These are phyloP conservation scores for Crossocerus cetratus DNA, from an alignment of 2,888 invertebrate genomes.

Conservation along the genomic window DNA sequence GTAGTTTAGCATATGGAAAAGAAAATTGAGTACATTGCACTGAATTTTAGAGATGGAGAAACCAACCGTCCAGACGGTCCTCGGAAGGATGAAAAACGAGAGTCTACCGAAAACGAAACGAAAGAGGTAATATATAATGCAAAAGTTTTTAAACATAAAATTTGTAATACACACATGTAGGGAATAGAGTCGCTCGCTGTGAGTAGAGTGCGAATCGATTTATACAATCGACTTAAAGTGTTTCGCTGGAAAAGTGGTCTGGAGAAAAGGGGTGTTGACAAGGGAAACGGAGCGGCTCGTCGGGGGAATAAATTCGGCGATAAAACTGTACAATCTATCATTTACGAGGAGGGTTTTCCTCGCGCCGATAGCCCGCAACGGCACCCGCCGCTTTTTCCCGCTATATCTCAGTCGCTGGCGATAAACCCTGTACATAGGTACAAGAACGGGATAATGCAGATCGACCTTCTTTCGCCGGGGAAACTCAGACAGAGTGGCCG, in stretches of 20 bases:
- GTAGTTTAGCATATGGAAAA: constrained; percentile 23
- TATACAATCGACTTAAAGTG: no score
- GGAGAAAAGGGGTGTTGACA: no score
- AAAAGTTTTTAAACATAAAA: no score
- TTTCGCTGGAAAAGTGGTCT: no score
- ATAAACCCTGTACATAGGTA: constrained; percentile 8
- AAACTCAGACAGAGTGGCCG: background rate
- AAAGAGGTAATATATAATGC: no score
- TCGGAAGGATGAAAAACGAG: no score
- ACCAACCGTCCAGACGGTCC: no score
- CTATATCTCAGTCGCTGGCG: background rate
- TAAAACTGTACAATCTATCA: constrained; percentile 3
- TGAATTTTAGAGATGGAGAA: constrained; percentile 26
- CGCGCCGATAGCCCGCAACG: background rate
- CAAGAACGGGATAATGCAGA: constrained; percentile 12
- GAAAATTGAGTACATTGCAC: constrained; percentile 27
- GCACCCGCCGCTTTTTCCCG: background rate
- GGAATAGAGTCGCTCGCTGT: no score
- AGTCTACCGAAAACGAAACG: no score
- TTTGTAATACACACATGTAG: no score
- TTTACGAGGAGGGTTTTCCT: background rate
- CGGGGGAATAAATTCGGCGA: background rate
- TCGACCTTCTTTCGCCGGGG: background rate
- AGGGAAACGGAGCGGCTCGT: no score
- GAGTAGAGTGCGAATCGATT: no score